Evolutionary conservation across 2,113 vertebrate species (phyloP).

Genomic region (Heterochromis multidens): DNA sequence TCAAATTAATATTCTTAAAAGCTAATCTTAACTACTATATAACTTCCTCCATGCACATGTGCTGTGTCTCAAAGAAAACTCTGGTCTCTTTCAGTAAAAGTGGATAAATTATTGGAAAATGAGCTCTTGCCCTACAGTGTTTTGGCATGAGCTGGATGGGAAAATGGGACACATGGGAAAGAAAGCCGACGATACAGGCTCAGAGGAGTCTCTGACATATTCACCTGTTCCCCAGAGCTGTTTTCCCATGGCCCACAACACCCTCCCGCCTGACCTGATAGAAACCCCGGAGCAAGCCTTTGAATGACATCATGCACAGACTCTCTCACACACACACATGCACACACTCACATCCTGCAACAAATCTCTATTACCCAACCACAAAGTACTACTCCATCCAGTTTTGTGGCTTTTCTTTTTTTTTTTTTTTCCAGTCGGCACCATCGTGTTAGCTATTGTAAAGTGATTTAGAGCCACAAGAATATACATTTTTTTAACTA

Average conservation of each 20-base stretch:
- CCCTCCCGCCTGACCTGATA: constrained; percentile 54
- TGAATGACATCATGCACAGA: constrained; percentile 33
- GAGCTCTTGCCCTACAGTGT: constrained; percentile 50
- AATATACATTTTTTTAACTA: background rate
- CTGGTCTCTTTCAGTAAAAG: background rate
- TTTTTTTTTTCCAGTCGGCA: background rate
- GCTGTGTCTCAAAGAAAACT: background rate
- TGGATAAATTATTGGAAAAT: constrained; percentile 5
- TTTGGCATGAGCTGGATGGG: constrained; percentile 68
- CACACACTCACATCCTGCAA: constrained; percentile 15
- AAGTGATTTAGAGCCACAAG: fast-evolving
- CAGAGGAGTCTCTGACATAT: constrained; percentile 63
- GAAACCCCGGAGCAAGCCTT: constrained; percentile 38
- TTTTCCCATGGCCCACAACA: constrained; percentile 77
- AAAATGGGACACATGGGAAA: constrained; percentile 55
- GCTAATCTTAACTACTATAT: background rate
- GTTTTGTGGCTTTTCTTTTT: background rate
- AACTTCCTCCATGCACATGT: background rate
- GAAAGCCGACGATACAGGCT: constrained; percentile 1
- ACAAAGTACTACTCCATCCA: background rate
- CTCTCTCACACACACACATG: constrained; percentile 1
- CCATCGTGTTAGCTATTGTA: background rate
- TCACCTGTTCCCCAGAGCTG: constrained; percentile 75
- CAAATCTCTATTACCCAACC: background rate
- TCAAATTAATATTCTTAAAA: background rate